A percentile compares a stretch with the other conserved stretches of the same genome.
These are phyloP conservation scores for Sinocyclocheilus rhinocerous DNA, from an alignment of 2,113 vertebrate genomes.

Conservation along the genomic window DNA sequence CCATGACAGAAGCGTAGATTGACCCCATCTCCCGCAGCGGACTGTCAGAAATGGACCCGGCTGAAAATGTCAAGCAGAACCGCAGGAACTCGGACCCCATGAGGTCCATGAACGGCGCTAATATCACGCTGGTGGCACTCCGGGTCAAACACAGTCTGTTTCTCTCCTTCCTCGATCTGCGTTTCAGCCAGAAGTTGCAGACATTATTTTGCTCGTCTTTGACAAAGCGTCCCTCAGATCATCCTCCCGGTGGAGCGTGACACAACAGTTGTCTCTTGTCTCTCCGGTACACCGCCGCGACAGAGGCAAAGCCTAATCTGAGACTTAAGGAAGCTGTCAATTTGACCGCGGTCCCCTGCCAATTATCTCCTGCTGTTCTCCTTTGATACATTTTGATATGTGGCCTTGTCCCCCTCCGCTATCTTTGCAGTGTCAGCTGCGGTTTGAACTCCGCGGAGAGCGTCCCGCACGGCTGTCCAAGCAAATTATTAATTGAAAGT, in stretches of 20 bases:
- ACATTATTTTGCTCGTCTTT: background rate
- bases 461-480: constrained; percentile 1
- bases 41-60: constrained; percentile 1
- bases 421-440: constrained; percentile 36
- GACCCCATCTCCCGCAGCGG: background rate
- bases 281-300: constrained; percentile 35
- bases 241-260: constrained; percentile 24
- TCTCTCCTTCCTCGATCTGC: background rate
- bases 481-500: constrained; percentile 53
- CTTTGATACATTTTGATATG: constrained; percentile 47
- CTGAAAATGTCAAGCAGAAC: constrained; percentile 14
- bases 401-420: constrained; percentile 29
- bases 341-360: constrained; percentile 46
- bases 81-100: background rate
- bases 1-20: background rate
- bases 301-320: constrained; percentile 40
- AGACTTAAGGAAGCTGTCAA: constrained; percentile 51
- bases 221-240: constrained; percentile 48
- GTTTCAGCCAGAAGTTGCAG: background rate
- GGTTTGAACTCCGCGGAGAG: constrained; percentile 44
- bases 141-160: background rate
- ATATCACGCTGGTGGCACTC: background rate
- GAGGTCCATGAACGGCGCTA: background rate
- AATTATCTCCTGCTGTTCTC: constrained; percentile 46
- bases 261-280: constrained; percentile 52